Conservation (phyloP, 1,140 invertebrate species). For the Atopsyche davidsoni region DNA sequence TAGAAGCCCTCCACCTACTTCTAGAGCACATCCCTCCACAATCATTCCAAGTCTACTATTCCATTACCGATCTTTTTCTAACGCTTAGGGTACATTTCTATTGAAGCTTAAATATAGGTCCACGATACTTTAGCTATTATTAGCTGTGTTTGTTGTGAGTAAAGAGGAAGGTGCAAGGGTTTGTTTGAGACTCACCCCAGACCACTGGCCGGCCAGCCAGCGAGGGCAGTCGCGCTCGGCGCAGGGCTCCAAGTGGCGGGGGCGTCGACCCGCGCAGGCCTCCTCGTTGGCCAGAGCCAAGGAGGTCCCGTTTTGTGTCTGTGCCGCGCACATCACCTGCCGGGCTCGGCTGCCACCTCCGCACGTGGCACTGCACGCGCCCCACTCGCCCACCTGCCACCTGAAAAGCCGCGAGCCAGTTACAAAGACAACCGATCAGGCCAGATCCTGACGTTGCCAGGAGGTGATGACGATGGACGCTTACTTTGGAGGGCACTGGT, state of each 20-base stretch:
- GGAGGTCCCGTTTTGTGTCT: constrained; percentile 35
- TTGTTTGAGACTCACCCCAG: constrained; percentile 78
- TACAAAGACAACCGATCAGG: background rate
- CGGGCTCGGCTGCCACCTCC: constrained; percentile 72
- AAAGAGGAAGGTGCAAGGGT: too few relatives aligned
- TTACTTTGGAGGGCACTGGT: constrained; percentile 83
- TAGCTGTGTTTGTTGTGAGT: too few relatives aligned
- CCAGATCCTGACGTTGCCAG: too few relatives aligned
- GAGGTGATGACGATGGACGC: constrained; percentile 32
- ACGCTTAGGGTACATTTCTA: too few relatives aligned
- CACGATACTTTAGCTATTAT: too few relatives aligned
- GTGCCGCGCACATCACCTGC: constrained; percentile 66
- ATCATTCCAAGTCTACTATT: too few relatives aligned
- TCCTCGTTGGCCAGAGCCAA: constrained; percentile 61
- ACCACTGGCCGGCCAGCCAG: constrained; percentile 81
- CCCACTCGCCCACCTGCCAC: constrained; percentile 88
- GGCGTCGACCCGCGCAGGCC: constrained; percentile 68
- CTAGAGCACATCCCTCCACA: too few relatives aligned
- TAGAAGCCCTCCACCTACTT: too few relatives aligned
- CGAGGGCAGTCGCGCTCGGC: constrained; percentile 76
- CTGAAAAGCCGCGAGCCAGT: constrained; percentile 46
- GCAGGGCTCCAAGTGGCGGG: constrained; percentile 71
- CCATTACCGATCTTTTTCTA: too few relatives aligned
- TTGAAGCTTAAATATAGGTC: too few relatives aligned
- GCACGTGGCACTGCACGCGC: constrained; percentile 73